Conservation (phyloP, 1,140 invertebrate genomes). For the Papilio polyxenes region DNA sequence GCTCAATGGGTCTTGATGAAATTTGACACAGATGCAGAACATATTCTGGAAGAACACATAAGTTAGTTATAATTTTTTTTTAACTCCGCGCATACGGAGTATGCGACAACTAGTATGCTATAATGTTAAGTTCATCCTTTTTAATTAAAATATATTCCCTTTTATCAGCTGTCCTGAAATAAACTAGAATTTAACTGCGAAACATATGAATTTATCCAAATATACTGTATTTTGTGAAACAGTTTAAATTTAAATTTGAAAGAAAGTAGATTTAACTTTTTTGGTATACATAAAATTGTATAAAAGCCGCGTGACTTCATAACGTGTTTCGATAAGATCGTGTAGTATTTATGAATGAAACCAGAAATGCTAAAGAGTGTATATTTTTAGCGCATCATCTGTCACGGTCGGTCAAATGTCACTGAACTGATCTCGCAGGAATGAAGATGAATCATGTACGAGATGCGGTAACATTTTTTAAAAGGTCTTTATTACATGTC, state of each 20-base stretch:
- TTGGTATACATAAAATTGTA: not conserved
- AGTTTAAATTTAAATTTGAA: too few relatives aligned
- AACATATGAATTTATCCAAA: too few relatives aligned
- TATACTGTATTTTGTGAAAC: too few relatives aligned
- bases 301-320: not conserved
- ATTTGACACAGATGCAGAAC: too few relatives aligned
- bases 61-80: too few relatives aligned
- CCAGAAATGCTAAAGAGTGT: not conserved
- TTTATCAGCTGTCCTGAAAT: too few relatives aligned
- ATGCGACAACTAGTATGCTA: not conserved
- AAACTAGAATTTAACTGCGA: too few relatives aligned
- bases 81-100: too few relatives aligned
- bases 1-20: too few relatives aligned
- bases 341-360: constrained; percentile 8
- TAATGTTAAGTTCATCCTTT: not conserved
- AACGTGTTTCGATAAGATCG: not conserved
- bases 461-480: not conserved
- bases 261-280: too few relatives aligned
- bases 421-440: constrained; percentile 16
- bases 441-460: constrained; percentile 32
- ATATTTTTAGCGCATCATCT: constrained; percentile 1
- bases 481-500: not conserved
- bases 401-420: constrained; percentile 30
- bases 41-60: too few relatives aligned
- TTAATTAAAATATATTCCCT: too few relatives aligned